Conservation (phyloP, 2,113 vertebrate species). For the Nannospalax galili region DNA sequence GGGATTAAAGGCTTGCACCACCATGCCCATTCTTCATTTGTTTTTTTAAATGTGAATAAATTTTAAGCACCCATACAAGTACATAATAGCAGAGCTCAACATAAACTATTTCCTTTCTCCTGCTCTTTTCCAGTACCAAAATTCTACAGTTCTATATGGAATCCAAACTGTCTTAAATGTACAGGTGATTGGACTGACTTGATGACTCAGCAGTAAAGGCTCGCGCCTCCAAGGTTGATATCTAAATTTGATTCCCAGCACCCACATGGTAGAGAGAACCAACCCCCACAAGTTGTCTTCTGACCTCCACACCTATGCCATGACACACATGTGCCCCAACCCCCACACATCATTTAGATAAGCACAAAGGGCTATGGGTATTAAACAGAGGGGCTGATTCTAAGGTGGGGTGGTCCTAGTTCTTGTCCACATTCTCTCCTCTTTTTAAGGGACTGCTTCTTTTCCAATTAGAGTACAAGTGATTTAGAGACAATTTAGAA, state of each 20-base stretch:
- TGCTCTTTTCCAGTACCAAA: background rate
- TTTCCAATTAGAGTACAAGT: background rate
- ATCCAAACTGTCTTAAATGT: background rate
- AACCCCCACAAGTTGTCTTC: background rate
- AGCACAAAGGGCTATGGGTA: background rate
- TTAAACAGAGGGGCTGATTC: background rate
- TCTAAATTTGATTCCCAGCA: background rate
- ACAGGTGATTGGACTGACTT: background rate
- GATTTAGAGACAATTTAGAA: slow-evolving; percentile 32
- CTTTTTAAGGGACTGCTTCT: background rate
- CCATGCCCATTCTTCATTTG: too few relatives aligned
- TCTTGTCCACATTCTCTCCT: background rate
- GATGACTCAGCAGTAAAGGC: background rate
- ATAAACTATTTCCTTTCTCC: background rate
- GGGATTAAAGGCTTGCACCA: too few relatives aligned
- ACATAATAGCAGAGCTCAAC: background rate
- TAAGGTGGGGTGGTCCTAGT: background rate
- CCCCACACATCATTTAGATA: background rate
- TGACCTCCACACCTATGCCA: too few relatives aligned
- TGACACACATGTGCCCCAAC: too few relatives aligned
- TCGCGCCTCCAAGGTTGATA: background rate
- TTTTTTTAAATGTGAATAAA: background rate
- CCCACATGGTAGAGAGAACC: background rate
- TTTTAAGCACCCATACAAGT: background rate
- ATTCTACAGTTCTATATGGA: background rate